These are phyloP conservation scores for Carduelis carduelis DNA, from an alignment of 2,797 vertebrate genomes.

Conservation along the genomic window DNA sequence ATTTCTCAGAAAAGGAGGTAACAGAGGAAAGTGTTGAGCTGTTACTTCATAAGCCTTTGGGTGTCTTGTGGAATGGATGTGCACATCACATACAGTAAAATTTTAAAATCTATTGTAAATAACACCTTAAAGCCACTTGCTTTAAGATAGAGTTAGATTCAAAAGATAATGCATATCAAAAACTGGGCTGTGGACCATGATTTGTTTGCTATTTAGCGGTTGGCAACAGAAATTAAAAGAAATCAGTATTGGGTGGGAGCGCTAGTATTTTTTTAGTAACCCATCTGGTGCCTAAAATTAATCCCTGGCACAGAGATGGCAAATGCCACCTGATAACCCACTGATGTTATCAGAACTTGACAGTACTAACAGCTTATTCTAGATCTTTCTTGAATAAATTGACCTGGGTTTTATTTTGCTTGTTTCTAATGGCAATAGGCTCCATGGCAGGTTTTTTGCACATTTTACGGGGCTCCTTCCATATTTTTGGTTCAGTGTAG, in stretches of 20 bases:
- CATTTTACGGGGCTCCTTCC: neutral
- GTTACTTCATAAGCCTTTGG: neutral
- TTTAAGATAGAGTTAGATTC: neutral
- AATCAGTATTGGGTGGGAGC: neutral
- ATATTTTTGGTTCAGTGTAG: neutral
- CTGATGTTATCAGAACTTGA: neutral
- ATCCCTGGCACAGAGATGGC: neutral
- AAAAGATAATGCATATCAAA: neutral
- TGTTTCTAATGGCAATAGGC: neutral
- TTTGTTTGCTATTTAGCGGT: neutral
- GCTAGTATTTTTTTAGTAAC: neutral
- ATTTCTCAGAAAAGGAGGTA: neutral
- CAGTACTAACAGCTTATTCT: neutral
- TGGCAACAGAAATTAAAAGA: neutral
- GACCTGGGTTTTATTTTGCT: neutral
- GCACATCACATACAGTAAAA: neutral
- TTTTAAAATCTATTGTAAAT: neutral
- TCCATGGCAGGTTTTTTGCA: neutral
- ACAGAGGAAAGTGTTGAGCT: neutral
- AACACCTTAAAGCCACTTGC: neutral
- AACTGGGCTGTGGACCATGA: neutral
- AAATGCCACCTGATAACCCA: neutral
- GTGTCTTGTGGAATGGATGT: neutral
- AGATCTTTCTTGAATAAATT: neutral
- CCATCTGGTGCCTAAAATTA: neutral